A percentile compares a stretch with the other conserved stretches of the same genome.
Conservation (phyloP, 2,797 vertebrate species). For the Nannoperca obscura region DNA sequence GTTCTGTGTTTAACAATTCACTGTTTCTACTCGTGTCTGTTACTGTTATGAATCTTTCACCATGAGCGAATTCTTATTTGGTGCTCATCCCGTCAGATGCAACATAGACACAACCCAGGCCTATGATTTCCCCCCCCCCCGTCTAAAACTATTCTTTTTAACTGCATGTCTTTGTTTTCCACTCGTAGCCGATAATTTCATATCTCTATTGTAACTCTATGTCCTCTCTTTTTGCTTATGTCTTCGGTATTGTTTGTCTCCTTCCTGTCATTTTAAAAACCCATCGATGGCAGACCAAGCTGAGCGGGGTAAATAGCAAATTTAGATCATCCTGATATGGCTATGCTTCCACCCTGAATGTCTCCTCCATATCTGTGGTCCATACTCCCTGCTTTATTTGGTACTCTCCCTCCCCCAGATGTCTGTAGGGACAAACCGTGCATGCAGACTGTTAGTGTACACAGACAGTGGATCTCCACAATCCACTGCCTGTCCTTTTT, state of each 20-base stretch:
- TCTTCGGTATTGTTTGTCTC: constrained; percentile 86
- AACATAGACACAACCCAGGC: constrained; percentile 34
- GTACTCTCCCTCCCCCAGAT: constrained; percentile 42
- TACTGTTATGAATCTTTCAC: constrained; percentile 38
- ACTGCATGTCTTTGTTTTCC: constrained; percentile 78
- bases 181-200: constrained; percentile 75
- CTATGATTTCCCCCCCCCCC: constrained; percentile 22
- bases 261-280: constrained; percentile 84
- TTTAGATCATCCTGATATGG: constrained; percentile 81
- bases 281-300: constrained; percentile 93
- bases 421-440: constrained; percentile 75
- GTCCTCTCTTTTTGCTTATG: constrained; percentile 86
- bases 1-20: constrained; percentile 74
- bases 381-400: constrained; percentile 68
- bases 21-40: constrained; percentile 65
- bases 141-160: constrained; percentile 66
- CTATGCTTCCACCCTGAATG: constrained; percentile 79
- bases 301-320: constrained; percentile 94
- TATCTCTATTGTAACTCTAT: constrained; percentile 83
- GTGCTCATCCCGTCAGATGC: constrained; percentile 41
- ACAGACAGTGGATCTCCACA: constrained; percentile 51
- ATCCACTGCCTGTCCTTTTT: constrained; percentile 68
- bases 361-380: constrained; percentile 69
- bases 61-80: constrained; percentile 47
- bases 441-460: constrained; percentile 75